phyloP scores from a whole-genome alignment of 2,113 vertebrate species.

The Thamnophis sirtalis region DNA sequence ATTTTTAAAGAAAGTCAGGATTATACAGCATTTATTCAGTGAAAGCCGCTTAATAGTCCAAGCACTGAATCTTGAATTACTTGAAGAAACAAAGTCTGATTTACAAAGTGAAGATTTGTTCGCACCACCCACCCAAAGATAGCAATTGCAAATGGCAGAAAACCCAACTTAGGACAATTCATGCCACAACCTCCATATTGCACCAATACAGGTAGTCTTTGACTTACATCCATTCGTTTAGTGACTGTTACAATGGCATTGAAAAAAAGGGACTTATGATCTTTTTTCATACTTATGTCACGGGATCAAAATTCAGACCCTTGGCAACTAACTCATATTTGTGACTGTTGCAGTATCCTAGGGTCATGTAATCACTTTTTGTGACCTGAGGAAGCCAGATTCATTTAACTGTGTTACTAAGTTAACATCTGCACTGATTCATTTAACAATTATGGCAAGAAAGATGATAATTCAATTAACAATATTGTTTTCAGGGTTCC shows the following conservation, averaged over 20 bases:
- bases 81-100: background rate
- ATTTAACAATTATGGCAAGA: background rate
- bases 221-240: background rate
- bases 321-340: background rate
- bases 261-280: background rate
- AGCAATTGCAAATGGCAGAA: background rate
- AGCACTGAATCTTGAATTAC: background rate
- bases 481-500: no score
- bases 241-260: background rate
- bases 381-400: no score
- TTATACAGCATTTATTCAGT: background rate
- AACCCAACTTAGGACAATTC: background rate
- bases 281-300: background rate
- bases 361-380: no score
- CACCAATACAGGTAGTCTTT: background rate
- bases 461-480: background rate
- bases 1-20: background rate
- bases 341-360: background rate
- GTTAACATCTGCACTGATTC: no score
- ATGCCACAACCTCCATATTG: background rate
- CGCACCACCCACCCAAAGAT: background rate
- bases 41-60: background rate
- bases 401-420: no score
- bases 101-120: background rate
- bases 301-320: background rate